Evolutionary conservation across 2,888 invertebrate species (phyloP).

Genomic region (Catocala nupta): DNA sequence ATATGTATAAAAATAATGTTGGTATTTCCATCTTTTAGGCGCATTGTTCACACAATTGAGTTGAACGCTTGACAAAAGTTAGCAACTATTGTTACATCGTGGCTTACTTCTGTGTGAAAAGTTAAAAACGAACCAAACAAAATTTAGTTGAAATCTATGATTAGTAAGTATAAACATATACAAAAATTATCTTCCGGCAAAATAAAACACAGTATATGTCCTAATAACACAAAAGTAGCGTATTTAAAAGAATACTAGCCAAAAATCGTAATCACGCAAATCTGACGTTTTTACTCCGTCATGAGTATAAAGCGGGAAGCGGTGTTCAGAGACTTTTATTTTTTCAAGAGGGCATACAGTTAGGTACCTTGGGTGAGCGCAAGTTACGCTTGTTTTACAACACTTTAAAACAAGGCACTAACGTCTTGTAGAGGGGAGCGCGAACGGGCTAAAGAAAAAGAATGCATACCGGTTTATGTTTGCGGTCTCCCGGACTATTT

Average conservation of each 20-base stretch:
- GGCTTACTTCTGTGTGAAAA: too few relatives aligned
- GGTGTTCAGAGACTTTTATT: constrained; percentile 62
- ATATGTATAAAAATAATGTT: too few relatives aligned
- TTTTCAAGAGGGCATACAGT: constrained; percentile 69
- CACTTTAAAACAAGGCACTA: constrained; percentile 84
- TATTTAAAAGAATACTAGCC: constrained; percentile 9
- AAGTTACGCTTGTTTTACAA: constrained; percentile 83
- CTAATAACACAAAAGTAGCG: background rate
- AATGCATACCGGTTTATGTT: constrained; percentile 79
- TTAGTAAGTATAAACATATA: too few relatives aligned
- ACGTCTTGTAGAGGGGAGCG: constrained; percentile 67
- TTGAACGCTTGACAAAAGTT: too few relatives aligned
- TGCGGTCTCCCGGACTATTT: constrained; percentile 75
- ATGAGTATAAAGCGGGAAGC: constrained; percentile 57
- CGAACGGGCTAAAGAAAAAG: constrained; percentile 72
- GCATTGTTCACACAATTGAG: too few relatives aligned
- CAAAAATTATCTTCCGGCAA: too few relatives aligned
- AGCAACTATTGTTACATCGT: too few relatives aligned
- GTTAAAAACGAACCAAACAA: too few relatives aligned
- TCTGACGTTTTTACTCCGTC: constrained; percentile 30
- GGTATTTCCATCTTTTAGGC: too few relatives aligned
- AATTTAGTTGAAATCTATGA: too few relatives aligned
- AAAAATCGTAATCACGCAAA: constrained; percentile 12
- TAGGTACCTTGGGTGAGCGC: constrained; percentile 57
- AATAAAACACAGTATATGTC: background rate